phyloP scores from a whole-genome alignment of 2,113 vertebrate species.

The Eleginops maclovinus region DNA sequence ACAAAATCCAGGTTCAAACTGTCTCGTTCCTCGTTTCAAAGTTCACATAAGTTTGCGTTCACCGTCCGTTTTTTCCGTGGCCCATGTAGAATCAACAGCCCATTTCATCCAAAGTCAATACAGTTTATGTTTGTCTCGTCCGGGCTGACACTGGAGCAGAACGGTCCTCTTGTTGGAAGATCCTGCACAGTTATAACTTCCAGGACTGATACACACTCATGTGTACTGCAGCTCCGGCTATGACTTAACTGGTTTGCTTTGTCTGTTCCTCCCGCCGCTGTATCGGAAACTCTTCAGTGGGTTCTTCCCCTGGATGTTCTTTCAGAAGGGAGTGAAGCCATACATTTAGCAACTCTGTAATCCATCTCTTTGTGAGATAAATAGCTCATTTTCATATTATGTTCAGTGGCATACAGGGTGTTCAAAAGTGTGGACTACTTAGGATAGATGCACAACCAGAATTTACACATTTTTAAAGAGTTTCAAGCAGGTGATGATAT shows the following conservation, averaged over 20 bases:
- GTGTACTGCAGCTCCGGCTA: slow-evolving; percentile 31
- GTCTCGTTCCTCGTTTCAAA: neutral
- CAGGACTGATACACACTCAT: neutral
- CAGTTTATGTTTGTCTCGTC: neutral
- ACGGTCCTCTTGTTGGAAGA: neutral
- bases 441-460: too few species aligned
- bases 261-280: slow-evolving; percentile 44
- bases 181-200: neutral
- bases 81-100: neutral
- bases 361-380: too few species aligned
- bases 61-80: neutral
- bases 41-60: neutral
- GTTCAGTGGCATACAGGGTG: too few species aligned
- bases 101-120: neutral
- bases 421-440: too few species aligned
- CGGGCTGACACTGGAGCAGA: neutral
- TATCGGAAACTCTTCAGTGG: slow-evolving; percentile 84
- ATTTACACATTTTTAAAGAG: too few species aligned
- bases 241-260: slow-evolving; percentile 41
- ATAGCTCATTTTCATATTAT: too few species aligned
- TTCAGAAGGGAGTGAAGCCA: slow-evolving; percentile 43
- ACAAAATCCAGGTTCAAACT: slow-evolving; percentile 9
- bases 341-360: neutral
- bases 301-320: slow-evolving; percentile 73
- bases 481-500: too few species aligned